phyloP scores from a whole-genome alignment of 2,113 vertebrate species.

The Catharus fuscescens region DNA sequence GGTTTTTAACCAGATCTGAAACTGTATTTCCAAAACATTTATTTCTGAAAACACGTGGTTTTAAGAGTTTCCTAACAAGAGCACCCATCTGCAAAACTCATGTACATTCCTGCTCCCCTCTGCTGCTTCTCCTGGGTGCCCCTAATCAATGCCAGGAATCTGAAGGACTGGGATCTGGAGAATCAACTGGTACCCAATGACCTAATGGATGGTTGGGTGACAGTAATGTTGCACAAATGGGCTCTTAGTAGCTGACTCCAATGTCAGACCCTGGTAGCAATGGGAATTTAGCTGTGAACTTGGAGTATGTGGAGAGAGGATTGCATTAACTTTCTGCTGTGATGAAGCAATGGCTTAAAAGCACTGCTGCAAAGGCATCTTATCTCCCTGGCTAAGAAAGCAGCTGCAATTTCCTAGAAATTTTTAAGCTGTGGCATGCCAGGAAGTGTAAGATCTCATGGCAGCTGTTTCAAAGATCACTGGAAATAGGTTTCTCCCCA shows the following conservation, averaged over 20 bases:
- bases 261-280: not conserved
- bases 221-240: not conserved
- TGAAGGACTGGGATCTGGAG: not conserved
- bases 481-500: not conserved
- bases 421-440: slow-evolving; percentile 18
- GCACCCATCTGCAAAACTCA: not conserved
- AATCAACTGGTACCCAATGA: not conserved
- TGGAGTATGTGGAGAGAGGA: accelerated
- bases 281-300: not conserved
- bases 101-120: not conserved
- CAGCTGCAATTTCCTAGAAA: slow-evolving; percentile 56
- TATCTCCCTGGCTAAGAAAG: slow-evolving; percentile 32
- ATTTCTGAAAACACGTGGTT: not conserved
- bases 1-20: not conserved
- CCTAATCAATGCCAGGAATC: not conserved
- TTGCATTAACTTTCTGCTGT: not conserved
- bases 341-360: not conserved
- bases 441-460: not conserved
- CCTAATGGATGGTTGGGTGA: not conserved
- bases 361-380: slow-evolving; percentile 2
- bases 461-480: slow-evolving; percentile 26
- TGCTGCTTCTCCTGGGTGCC: not conserved
- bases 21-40: not conserved
- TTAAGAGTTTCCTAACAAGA: not conserved
- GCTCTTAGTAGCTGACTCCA: not conserved